These are phyloP conservation scores for Spea multiplicata DNA, from an alignment of 2,113 vertebrate species.

Conservation along the genomic window DNA sequence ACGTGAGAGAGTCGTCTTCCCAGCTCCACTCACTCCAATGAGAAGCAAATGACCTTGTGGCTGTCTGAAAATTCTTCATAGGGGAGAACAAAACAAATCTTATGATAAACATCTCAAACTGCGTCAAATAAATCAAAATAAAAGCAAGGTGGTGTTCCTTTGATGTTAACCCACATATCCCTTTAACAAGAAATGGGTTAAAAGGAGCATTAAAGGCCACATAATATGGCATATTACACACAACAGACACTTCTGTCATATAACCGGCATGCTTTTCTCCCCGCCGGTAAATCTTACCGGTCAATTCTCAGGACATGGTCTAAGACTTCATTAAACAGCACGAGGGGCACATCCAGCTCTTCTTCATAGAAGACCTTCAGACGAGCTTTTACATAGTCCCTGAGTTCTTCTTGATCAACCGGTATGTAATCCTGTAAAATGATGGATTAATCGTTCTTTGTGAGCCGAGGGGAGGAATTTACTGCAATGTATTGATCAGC, in stretches of 20 bases:
- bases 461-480: no score
- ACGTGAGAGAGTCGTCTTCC: slow-evolving; percentile 94
- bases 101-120: not conserved
- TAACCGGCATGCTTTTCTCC: no score
- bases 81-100: not conserved
- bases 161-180: not conserved
- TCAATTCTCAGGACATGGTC: slow-evolving; percentile 96
- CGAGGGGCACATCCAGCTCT: slow-evolving; percentile 93
- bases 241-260: no score
- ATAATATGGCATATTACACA: no score
- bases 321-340: slow-evolving; percentile 95
- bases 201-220: no score
- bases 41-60: slow-evolving; percentile 95
- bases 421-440: slow-evolving; percentile 89
- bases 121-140: not conserved
- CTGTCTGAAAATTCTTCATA: slow-evolving; percentile 91
- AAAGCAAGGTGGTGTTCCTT: not conserved
- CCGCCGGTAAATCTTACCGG: slow-evolving; percentile 62
- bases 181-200: not conserved
- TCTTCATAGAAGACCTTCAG: slow-evolving; percentile 98
- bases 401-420: slow-evolving; percentile 94
- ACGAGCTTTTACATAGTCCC: slow-evolving; percentile 96
- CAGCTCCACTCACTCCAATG: slow-evolving; percentile 95
- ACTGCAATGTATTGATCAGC: no score
- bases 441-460: no score